Evolutionary conservation across 2,888 invertebrate species (phyloP).

Genomic region (Tipula lateralis): DNA sequence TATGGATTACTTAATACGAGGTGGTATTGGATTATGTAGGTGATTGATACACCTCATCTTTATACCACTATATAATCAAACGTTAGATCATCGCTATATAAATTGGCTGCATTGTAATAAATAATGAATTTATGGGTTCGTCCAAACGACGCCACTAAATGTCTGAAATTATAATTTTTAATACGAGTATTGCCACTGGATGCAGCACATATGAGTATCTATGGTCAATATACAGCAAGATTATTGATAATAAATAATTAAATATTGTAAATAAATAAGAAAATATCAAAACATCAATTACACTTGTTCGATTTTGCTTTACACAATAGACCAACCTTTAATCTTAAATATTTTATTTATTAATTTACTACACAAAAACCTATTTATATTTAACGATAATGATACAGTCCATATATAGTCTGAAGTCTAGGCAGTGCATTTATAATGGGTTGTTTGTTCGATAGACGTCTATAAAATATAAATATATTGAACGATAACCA

Average conservation of each 20-base stretch:
- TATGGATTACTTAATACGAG: too few species aligned
- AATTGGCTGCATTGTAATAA: too few species aligned
- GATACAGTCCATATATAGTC: background rate
- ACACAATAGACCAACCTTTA: background rate
- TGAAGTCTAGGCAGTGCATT: too few species aligned
- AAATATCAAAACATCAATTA: background rate
- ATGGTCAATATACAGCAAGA: background rate
- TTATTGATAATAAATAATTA: background rate
- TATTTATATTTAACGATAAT: background rate
- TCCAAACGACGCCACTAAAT: background rate
- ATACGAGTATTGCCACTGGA: background rate
- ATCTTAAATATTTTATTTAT: background rate
- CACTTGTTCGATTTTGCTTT: background rate
- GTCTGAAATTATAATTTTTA: background rate
- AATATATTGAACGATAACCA: background rate
- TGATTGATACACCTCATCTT: too few species aligned
- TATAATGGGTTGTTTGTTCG: background rate
- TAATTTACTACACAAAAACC: background rate
- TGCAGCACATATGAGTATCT: background rate
- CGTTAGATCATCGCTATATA: too few species aligned
- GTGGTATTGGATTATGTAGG: too few species aligned
- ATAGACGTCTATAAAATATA: background rate
- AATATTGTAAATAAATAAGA: background rate
- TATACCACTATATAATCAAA: too few species aligned
- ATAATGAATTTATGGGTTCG: background rate